Percentiles rank a stretch among this genome's conserved stretches.
Evolutionary conservation across 2,888 invertebrate genomes (phyloP).

Genomic region (Zaprionus lineosus): DNA sequence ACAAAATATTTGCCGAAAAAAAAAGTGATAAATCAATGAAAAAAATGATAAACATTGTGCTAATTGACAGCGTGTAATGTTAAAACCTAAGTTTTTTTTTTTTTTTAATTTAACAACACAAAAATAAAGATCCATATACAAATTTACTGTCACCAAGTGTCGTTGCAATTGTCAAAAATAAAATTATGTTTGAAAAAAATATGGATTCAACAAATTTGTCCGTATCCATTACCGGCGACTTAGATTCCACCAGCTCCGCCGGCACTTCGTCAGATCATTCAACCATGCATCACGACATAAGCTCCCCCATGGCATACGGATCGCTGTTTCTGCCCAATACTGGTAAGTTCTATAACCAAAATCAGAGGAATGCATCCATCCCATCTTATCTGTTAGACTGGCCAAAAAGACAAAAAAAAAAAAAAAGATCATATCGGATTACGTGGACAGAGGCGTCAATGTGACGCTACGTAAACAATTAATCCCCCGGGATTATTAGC

Average conservation of each 20-base stretch:
- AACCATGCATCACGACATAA: constrained; percentile 80
- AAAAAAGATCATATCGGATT: constrained; percentile 45
- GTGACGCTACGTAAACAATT: constrained; percentile 74
- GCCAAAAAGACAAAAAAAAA: constrained; percentile 8
- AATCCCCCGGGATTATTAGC: constrained; percentile 48
- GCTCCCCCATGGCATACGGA: constrained; percentile 80
- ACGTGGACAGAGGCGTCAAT: constrained; percentile 67
- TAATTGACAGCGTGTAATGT: too few species aligned
- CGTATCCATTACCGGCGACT: constrained; percentile 80
- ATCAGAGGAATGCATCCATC: background rate
- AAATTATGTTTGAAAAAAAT: constrained; percentile 80
- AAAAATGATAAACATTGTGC: too few species aligned
- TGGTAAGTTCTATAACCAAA: constrained; percentile 62
- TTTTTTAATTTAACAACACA: background rate
- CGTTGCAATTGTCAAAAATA: constrained; percentile 5
- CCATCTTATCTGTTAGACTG: constrained; percentile 43
- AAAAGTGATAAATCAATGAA: too few species aligned
- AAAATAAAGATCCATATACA: background rate
- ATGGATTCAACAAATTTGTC: constrained; percentile 81
- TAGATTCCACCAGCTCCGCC: constrained; percentile 82
- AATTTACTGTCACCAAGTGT: background rate
- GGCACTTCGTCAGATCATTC: constrained; percentile 82
- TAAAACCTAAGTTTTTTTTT: too few species aligned
- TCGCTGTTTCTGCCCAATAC: constrained; percentile 80
- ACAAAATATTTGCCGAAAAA: background rate